phyloP scores from a whole-genome alignment of 2,888 invertebrate species.

The Drosophila heteroneura region DNA sequence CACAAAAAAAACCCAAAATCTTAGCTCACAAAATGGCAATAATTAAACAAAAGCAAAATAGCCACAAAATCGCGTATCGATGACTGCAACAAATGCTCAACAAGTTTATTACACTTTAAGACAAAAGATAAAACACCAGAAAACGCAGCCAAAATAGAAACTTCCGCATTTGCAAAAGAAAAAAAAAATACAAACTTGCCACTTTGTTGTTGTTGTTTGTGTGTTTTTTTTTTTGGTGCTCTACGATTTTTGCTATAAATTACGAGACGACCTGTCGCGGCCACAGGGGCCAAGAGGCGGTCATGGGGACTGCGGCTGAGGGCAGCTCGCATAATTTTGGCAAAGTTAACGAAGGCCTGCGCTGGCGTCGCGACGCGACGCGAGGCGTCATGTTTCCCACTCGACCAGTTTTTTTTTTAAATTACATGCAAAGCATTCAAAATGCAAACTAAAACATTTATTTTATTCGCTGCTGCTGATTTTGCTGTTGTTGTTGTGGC shows the following conservation, averaged over 20 bases:
- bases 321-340: conserved; percentile 82
- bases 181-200: conserved; percentile 37
- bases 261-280: conserved; percentile 70
- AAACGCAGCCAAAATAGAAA: conserved; percentile 64
- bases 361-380: conserved; percentile 10
- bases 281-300: conserved; percentile 26
- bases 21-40: conserved; percentile 62
- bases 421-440: conserved; percentile 83
- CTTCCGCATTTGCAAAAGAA: conserved; percentile 75
- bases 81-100: conserved; percentile 59
- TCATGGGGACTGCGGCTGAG: conserved; percentile 40
- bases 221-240: conserved; percentile 7
- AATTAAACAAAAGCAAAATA: conserved; percentile 64
- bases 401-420: conserved; percentile 81
- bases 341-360: conserved; percentile 80
- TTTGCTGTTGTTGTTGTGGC: conserved; percentile 1
- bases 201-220: not conserved
- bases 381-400: conserved; percentile 50
- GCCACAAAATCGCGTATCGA: conserved; percentile 53
- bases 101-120: conserved; percentile 50
- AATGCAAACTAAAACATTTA: conserved; percentile 81
- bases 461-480: conserved; percentile 56
- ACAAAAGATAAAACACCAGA: conserved; percentile 24
- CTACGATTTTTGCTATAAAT: conserved; percentile 62
- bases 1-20: conserved; percentile 4